Evolutionary conservation across 2,797 vertebrate species (phyloP).

Genomic region (Melanotaenia parkinsoni): DNA sequence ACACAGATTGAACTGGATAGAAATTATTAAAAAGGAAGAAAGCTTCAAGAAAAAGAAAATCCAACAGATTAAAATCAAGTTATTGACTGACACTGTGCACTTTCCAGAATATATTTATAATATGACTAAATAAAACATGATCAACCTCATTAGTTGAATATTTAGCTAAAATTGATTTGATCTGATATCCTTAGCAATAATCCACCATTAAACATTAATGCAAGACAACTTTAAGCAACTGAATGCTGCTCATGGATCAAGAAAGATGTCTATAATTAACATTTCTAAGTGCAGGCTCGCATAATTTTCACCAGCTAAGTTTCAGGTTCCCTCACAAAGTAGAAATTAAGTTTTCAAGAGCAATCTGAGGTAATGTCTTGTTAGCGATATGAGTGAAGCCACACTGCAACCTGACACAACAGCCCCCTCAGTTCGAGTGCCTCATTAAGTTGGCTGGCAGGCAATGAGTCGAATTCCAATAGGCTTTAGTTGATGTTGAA

Average conservation of each 20-base stretch:
- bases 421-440: conserved; percentile 12
- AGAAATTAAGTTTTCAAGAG: conserved; percentile 5
- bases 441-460: conserved; percentile 35
- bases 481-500: conserved; percentile 42
- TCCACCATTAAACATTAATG: background rate
- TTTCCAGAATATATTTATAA: no score
- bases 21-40: no score
- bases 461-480: conserved; percentile 54
- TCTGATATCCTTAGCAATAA: background rate
- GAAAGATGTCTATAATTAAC: conserved; percentile 14
- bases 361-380: conserved; percentile 26
- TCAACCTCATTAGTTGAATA: no score
- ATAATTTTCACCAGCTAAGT: background rate
- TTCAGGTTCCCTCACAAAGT: background rate
- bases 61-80: no score
- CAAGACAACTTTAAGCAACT: conserved; percentile 12
- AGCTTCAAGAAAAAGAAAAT: no score
- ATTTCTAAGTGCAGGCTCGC: background rate
- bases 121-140: no score
- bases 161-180: background rate
- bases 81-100: no score
- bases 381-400: conserved; percentile 31
- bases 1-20: no score
- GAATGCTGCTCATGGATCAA: conserved; percentile 9
- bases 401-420: conserved; percentile 10